A percentile compares a stretch with the other conserved stretches of the same genome.
Evolutionary conservation across 2,888 invertebrate species (phyloP).

Genomic region (Elegia similella): DNA sequence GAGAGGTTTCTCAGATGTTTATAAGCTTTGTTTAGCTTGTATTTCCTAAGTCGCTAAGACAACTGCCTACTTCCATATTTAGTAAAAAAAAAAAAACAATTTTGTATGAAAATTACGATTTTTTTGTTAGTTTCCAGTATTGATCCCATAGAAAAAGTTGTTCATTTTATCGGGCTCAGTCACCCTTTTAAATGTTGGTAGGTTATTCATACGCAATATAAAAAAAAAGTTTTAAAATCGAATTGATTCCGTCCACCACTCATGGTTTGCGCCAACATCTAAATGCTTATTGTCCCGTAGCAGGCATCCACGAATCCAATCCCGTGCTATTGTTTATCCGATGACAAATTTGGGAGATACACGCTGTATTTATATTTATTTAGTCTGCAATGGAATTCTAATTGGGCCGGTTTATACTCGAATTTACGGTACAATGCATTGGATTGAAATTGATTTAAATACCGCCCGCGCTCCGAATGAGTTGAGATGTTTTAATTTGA

Average conservation of each 20-base stretch:
- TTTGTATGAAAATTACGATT: no score
- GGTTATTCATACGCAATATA: no score
- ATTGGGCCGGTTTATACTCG: slow-evolving; percentile 1
- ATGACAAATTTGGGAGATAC: slow-evolving; percentile 42
- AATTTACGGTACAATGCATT: background rate
- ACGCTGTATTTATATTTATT: slow-evolving; percentile 12
- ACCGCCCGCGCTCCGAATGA: background rate
- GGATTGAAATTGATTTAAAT: slow-evolving; percentile 3
- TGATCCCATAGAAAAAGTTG: no score
- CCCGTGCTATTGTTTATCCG: slow-evolving; percentile 47
- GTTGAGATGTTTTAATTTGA: background rate
- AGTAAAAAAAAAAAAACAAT: no score
- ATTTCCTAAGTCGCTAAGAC: no score
- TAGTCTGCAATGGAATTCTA: slow-evolving; percentile 8
- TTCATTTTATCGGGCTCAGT: no score
- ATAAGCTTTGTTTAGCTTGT: no score
- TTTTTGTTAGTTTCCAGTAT: no score
- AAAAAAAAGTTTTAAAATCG: background rate
- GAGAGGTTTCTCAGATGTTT: no score
- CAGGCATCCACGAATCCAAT: slow-evolving; percentile 45
- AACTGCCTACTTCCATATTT: no score
- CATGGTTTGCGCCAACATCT: slow-evolving; percentile 32
- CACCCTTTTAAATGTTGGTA: no score
- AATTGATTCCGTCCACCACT: background rate
- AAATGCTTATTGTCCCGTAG: slow-evolving; percentile 37